Base-by-base conservation (phyloP, 2,113 vertebrate species). In the Istiophorus platypterus region DNA sequence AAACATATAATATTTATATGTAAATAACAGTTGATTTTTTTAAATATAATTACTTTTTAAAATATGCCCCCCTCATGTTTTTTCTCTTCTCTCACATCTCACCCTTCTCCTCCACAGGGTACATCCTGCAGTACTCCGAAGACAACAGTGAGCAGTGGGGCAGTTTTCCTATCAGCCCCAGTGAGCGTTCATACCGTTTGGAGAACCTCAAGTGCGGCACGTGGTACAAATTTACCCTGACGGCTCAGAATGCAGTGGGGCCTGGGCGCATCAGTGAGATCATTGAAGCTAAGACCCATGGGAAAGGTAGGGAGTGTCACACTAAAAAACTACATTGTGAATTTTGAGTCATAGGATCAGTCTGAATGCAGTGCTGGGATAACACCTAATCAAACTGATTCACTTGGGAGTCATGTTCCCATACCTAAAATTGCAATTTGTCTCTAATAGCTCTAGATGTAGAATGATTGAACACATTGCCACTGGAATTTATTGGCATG, bases 101-200 rank as follows among this genome's bases (percentile, higher is more conserved):
- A 8, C 24, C 29, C 10, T 61, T 65, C 18, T 85, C 29, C 45
- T 63, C 34, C 18, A 5, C 81, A 99, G 98, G 98, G 13, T 99
- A 99, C 72, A 99, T 99, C 45, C 78, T 99, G 90, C 99, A 99
- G 89, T 99, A 99, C 77, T 99, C 99, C 0, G 99, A 99, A 88
- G 99, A 99, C 65, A 99, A 99, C 95, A 99, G 98, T 3, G 99
- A 99, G 86, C 97, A 99, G 80, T 99, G 98, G 99, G 98, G 97
- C 29, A 99, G 97, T 83, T 97, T 98, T 69, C 97, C 98, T 76
- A 99, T 99, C 93, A 99, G 98, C 93, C 99, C 99, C 51, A 99
- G 98, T 0, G 98, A 99, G 76, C 97, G 98, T 0, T 97, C 97
- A 0, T 99, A 99, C 81, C 96, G 98, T 51, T 84, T 99, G 82